Percentiles rank a stretch among this genome's conserved stretches.
Evolutionary conservation across 2,113 vertebrate genomes (phyloP).

Genomic region (Halcyon senegalensis): DNA sequence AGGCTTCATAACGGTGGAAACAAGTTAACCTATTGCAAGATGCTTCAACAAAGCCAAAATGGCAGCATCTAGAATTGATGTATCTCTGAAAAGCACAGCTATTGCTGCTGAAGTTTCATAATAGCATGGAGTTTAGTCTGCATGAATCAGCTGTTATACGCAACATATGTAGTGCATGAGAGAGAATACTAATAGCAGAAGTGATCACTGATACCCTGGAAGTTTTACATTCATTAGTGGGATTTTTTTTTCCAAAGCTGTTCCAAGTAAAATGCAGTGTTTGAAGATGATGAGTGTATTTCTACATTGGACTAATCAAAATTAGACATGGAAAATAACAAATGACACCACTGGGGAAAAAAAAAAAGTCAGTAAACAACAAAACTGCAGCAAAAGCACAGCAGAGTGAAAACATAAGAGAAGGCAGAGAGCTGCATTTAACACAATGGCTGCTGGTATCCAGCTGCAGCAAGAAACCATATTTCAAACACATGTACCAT

Average conservation of each 20-base stretch:
- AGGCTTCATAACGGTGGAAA: not conserved
- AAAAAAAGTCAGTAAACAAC: constrained; percentile 23
- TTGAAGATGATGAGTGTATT: not conserved
- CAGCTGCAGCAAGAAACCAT: constrained; percentile 64
- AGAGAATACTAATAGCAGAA: constrained; percentile 21
- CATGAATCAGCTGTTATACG: constrained; percentile 6
- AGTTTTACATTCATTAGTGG: not conserved
- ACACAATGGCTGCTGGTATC: constrained; percentile 31
- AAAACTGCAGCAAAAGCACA: constrained; percentile 42
- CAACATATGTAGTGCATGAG: not conserved
- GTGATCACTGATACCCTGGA: not conserved
- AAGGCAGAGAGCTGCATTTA: constrained; percentile 49
- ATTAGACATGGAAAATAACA: not conserved
- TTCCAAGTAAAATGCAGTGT: not conserved
- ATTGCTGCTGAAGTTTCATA: not conserved
- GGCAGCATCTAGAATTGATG: not conserved
- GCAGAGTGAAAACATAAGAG: constrained; percentile 22
- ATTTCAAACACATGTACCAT: constrained; percentile 36
- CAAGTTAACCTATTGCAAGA: not conserved
- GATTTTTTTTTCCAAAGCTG: not conserved
- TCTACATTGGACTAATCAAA: constrained; percentile 10
- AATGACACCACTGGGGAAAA: not conserved
- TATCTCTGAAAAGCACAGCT: not conserved
- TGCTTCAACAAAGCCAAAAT: not conserved
- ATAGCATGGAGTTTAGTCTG: not conserved